These are phyloP conservation scores for Lateolabrax maculatus DNA, from an alignment of 2,797 vertebrate species.

Conservation along the genomic window DNA sequence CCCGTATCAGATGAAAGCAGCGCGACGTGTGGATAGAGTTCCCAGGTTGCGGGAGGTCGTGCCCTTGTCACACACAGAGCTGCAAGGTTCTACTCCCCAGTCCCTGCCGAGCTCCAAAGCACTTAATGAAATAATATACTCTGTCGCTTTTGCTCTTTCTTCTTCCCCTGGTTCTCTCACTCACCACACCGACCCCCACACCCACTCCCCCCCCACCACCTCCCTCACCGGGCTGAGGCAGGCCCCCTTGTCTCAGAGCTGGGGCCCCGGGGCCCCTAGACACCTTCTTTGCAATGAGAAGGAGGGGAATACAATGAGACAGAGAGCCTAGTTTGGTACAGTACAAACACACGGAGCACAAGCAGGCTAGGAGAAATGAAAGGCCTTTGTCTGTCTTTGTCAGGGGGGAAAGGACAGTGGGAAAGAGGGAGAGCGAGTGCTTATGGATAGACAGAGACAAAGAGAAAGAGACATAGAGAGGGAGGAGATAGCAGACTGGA, in stretches of 20 bases:
- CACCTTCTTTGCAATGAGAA: constrained; percentile 78
- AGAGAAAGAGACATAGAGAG: constrained; percentile 55
- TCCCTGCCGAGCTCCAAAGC: constrained; percentile 89
- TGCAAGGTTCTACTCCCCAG: constrained; percentile 90
- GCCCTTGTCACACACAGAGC: constrained; percentile 95
- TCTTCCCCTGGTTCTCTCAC: constrained; percentile 63
- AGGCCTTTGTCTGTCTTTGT: constrained; percentile 81
- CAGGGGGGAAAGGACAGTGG: constrained; percentile 59
- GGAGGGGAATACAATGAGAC: constrained; percentile 73
- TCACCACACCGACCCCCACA: constrained; percentile 68
- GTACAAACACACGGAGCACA: constrained; percentile 79
- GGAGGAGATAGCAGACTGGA: constrained; percentile 67
- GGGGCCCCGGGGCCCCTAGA: constrained; percentile 77
- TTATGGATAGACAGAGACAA: constrained; percentile 55
- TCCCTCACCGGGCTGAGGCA: constrained; percentile 57
- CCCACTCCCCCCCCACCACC: constrained; percentile 61
- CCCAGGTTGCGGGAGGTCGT: constrained; percentile 92
- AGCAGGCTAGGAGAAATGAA: constrained; percentile 76
- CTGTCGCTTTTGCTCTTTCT: constrained; percentile 78
- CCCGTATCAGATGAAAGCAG: constrained; percentile 72
- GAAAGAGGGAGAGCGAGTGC: constrained; percentile 64
- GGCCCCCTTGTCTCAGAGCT: constrained; percentile 71
- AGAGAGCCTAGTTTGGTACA: constrained; percentile 80
- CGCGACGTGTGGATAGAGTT: constrained; percentile 72
- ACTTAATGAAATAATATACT: constrained; percentile 98